phyloP scores from a whole-genome alignment of 1,140 invertebrate species.

The Zaprionus ghesquierei region DNA sequence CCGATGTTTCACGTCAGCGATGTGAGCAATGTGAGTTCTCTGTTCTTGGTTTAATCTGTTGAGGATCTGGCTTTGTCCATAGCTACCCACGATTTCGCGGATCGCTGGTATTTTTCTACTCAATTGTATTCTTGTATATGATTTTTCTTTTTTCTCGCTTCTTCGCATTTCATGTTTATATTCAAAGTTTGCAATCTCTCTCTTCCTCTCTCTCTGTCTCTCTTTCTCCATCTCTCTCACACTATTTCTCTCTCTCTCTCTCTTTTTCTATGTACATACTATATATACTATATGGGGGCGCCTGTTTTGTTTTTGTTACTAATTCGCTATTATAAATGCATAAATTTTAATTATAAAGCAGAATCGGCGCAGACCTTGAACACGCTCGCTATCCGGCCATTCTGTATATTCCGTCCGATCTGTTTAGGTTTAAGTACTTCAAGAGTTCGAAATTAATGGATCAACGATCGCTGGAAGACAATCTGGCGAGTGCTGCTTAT shows the following conservation, averaged over 20 bases:
- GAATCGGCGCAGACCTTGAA: conserved; percentile 40
- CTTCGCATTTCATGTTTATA: conserved; percentile 56
- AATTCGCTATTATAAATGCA: conserved; percentile 77
- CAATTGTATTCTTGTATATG: conserved; percentile 45
- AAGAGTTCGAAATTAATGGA: not conserved
- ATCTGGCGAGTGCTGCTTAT: conserved; percentile 42
- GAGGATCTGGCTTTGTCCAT: conserved; percentile 7
- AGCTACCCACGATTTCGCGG: not conserved
- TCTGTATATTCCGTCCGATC: not conserved
- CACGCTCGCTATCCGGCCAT: not conserved
- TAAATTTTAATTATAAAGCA: conserved; percentile 78
- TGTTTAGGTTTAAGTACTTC: not conserved
- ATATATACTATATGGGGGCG: conserved; percentile 28
- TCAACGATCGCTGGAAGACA: conserved; percentile 11
- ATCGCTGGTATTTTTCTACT: conserved; percentile 19
- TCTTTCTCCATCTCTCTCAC: too few relatives aligned
- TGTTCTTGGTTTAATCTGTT: not conserved
- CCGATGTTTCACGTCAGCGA: conserved; percentile 11
- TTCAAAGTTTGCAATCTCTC: conserved; percentile 23
- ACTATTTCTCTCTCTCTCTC: not conserved
- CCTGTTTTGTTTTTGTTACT: conserved; percentile 71
- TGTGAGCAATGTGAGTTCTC: too few relatives aligned
- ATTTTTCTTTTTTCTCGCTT: conserved; percentile 32
- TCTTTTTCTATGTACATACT: not conserved
- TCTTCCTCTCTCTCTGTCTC: not conserved